Evolutionary conservation across 35 echinoderm and acorn worm species (phyloP), one percentile per base, ranked within the genome.

Genomic region (Apostichopus californicus): DNA sequence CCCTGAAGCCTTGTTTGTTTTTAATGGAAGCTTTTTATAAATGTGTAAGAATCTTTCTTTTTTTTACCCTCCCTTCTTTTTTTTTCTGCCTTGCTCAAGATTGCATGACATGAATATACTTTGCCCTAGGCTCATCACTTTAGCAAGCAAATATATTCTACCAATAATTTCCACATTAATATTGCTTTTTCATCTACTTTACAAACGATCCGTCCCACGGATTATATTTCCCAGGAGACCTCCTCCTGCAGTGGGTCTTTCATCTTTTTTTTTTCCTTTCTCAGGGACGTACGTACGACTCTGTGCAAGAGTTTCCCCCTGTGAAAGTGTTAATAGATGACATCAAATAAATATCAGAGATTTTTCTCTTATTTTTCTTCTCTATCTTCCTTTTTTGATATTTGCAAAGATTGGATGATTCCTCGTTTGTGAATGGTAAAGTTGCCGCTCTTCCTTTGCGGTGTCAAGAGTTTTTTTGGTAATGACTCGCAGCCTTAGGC

Each of bases 111-210:
- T 85, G 81, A 85, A 59, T 85, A 85, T 85, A 85, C 57, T 85
- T 85, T 85, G 81, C 81, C 81, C 81, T 9, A 60, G 81, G 81
- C 81, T 58, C 81, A 85, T 58, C 81, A 85, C 81, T 85, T 85
- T 85, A 85, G 81, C 81, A 85, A 85, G 81, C 81, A 85, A 85
- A 85, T 85, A 85, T 85, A 85, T 85, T 85, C 81, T 85, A 58
- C 57, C 81, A 85, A 85, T 85, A 85, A 85, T 85, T 85, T 85
- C 55, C 81, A 85, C 81, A 85, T 85, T 85, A 56, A 85, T 85
- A 85, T 85, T 85, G 55, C 55, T 85, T 85, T 85, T 85, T 85
- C 55, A 85, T 85, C 81, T 59, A 54, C n/a, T 75, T 85, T 85
- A 58, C 81, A 85, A 85, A 59, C 17, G 81, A 85, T 85, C 58